Evolutionary conservation across 2,888 invertebrate genomes (phyloP).

Genomic region (Hedychridium roseum): DNA sequence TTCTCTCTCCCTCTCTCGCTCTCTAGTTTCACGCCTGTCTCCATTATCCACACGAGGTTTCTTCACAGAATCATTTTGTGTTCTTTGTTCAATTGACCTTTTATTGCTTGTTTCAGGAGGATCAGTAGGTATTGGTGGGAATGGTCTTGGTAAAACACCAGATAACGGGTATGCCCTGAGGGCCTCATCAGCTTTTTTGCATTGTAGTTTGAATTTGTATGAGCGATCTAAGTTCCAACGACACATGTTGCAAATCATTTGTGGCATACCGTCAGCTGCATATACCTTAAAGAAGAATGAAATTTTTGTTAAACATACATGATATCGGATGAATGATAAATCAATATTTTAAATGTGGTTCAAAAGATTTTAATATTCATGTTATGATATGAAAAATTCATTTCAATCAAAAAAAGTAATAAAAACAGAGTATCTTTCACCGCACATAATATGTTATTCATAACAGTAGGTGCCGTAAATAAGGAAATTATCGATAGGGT

Average conservation of each 20-base stretch:
- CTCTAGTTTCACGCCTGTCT: slow-evolving; percentile 42
- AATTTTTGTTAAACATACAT: not conserved
- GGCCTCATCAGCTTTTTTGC: slow-evolving; percentile 77
- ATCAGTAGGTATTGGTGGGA: slow-evolving; percentile 63
- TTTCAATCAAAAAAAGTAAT: no score
- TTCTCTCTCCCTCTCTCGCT: slow-evolving; percentile 33
- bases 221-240: slow-evolving; percentile 74
- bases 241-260: slow-evolving; percentile 75
- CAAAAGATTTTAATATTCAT: no score
- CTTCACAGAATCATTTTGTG: slow-evolving; percentile 44
- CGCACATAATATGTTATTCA: no score
- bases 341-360: no score
- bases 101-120: slow-evolving; percentile 49
- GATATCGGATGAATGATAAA: not conserved
- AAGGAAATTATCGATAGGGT: no score
- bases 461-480: no score
- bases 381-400: no score
- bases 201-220: slow-evolving; percentile 79
- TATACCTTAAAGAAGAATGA: slow-evolving; percentile 49
- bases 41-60: slow-evolving; percentile 55
- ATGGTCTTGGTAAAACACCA: slow-evolving; percentile 68
- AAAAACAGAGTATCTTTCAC: no score
- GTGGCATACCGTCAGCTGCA: slow-evolving; percentile 75
- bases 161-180: slow-evolving; percentile 74
- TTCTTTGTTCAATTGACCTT: slow-evolving; percentile 46